Evolutionary conservation across 2,888 invertebrate species (phyloP).

Genomic region (Emesis furor): DNA sequence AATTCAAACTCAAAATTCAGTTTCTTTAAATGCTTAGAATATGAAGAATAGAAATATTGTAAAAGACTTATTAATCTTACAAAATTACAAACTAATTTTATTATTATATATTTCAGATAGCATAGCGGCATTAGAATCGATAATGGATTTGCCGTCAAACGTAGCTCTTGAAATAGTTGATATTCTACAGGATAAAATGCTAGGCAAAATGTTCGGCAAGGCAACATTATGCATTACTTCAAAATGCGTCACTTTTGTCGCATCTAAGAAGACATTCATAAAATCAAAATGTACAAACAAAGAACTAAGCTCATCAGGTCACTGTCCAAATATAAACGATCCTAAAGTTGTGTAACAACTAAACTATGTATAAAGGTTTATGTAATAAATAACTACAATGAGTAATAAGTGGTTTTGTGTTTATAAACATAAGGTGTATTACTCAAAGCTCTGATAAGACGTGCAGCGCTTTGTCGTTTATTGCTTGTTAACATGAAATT

Average conservation of each 20-base stretch:
- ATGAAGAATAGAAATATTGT: too few relatives aligned
- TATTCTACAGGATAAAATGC: conserved; percentile 86
- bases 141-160: conserved; percentile 87
- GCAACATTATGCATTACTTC: conserved; percentile 85
- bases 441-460: conserved; percentile 68
- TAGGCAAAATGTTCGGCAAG: conserved; percentile 86
- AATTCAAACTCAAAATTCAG: too few relatives aligned
- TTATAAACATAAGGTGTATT: conserved; percentile 67
- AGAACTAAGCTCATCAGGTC: conserved; percentile 82
- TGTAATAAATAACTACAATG: conserved; percentile 46
- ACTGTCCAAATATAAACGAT: conserved; percentile 84
- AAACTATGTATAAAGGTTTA: conserved; percentile 47
- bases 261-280: conserved; percentile 84
- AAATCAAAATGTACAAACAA: conserved; percentile 85
- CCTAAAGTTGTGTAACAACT: conserved; percentile 80
- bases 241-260: conserved; percentile 85
- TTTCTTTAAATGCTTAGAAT: too few relatives aligned
- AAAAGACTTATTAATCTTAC: neutral
- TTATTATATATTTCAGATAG: conserved; percentile 82
- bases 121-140: conserved; percentile 85
- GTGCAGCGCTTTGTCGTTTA: conserved; percentile 52
- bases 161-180: conserved; percentile 87
- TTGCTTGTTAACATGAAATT: conserved; percentile 38
- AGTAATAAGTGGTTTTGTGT: conserved; percentile 60
- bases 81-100: neutral